These are phyloP conservation scores for Varecia variegata DNA, from an alignment of 2,797 vertebrate genomes.

Conservation along the genomic window DNA sequence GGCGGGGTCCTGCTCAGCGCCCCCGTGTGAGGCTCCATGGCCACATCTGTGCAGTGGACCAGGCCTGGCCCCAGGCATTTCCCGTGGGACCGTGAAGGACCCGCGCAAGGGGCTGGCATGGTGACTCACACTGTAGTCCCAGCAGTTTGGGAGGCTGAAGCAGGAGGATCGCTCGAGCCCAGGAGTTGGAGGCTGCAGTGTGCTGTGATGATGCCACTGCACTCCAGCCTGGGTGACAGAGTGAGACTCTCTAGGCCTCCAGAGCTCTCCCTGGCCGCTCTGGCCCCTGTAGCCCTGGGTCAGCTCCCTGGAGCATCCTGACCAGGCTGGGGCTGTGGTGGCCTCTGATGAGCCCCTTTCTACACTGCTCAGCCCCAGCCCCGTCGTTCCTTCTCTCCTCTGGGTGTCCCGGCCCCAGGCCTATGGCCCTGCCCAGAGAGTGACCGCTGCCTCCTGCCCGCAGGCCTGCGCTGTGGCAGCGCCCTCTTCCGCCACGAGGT, in stretches of 20 bases:
- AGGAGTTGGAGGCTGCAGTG: not conserved
- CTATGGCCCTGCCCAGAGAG: not conserved
- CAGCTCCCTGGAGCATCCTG: not conserved
- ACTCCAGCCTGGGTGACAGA: not conserved
- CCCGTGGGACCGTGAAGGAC: not conserved
- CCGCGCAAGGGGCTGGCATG: fast-evolving
- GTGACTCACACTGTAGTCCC: no score
- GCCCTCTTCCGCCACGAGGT: conserved; percentile 96
- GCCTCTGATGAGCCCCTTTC: not conserved
- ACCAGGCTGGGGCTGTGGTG: not conserved
- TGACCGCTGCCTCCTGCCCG: fast-evolving
- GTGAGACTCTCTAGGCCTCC: not conserved
- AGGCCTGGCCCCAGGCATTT: not conserved
- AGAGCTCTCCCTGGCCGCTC: no score
- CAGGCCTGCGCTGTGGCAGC: conserved; percentile 90
- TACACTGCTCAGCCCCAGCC: fast-evolving
- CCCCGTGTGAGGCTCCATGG: no score
- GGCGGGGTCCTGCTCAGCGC: fast-evolving
- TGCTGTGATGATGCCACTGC: not conserved
- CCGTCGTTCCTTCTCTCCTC: not conserved
- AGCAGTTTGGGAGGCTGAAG: not conserved
- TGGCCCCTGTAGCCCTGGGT: fast-evolving
- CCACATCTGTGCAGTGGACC: fast-evolving
- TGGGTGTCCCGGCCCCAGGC: not conserved
- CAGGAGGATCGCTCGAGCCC: no score